Conservation (phyloP, 2,113 vertebrate species). For the Lutjanus erythropterus region DNA sequence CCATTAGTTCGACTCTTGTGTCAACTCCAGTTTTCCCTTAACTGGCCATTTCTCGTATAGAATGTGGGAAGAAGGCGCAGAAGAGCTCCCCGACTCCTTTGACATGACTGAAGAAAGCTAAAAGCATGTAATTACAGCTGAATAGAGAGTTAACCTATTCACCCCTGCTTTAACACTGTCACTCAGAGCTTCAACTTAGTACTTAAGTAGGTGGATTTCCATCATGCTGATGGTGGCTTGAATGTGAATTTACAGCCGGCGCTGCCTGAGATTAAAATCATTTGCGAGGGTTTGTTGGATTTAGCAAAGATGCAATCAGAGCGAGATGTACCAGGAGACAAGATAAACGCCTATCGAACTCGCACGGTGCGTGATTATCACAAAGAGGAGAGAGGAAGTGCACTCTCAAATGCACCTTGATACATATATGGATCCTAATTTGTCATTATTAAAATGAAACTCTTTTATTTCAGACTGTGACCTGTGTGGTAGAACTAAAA, state of each 20-base stretch:
- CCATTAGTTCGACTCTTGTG: neutral
- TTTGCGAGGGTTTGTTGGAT: conserved; percentile 46
- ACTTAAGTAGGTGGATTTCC: conserved; percentile 54
- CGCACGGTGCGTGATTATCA: conserved; percentile 17
- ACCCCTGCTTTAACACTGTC: conserved; percentile 47
- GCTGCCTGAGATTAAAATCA: conserved; percentile 42
- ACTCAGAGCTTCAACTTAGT: conserved; percentile 27
- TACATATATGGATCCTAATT: neutral
- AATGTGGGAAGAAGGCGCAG: neutral
- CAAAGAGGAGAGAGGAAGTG: neutral
- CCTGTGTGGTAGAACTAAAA: neutral
- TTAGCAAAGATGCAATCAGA: conserved; percentile 42
- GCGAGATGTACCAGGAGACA: conserved; percentile 7
- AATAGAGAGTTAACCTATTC: conserved; percentile 72
- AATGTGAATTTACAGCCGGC: conserved; percentile 33
- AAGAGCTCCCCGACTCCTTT: conserved; percentile 11
- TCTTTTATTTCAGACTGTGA: neutral
- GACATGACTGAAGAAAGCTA: conserved; percentile 28
- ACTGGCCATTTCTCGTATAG: neutral
- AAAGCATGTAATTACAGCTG: conserved; percentile 67
- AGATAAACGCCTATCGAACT: conserved; percentile 36
- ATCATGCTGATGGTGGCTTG: conserved; percentile 8
- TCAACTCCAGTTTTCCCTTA: conserved; percentile 12
- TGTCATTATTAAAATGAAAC: neutral
- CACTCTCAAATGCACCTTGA: neutral